Evolutionary conservation across 2,888 invertebrate genomes (phyloP).

Genomic region (Fragum sueziense): DNA sequence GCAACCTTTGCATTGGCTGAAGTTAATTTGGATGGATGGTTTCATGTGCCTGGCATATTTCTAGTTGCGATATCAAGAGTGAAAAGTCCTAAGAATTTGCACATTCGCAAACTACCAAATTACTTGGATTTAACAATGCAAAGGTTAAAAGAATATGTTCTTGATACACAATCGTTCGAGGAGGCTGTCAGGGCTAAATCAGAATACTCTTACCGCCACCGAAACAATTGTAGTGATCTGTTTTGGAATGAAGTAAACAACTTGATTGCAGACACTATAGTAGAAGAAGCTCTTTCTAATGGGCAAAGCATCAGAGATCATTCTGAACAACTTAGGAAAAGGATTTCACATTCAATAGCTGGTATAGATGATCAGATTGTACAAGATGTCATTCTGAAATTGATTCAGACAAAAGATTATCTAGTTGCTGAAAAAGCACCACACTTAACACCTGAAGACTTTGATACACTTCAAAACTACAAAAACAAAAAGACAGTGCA

Average conservation of each 20-base stretch:
- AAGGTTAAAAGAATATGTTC: conserved; percentile 3
- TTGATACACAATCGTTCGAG: background rate
- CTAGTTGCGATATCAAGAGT: background rate
- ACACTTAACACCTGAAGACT: background rate
- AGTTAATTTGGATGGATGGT: background rate
- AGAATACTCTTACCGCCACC: background rate
- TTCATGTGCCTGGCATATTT: conserved; percentile 2
- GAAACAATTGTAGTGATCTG: background rate
- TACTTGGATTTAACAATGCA: background rate
- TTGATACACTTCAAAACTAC: too few relatives aligned
- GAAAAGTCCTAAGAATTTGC: background rate
- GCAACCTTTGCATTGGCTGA: background rate
- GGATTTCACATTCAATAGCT: background rate
- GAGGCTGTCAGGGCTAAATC: background rate
- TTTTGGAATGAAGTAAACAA: background rate
- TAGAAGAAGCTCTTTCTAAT: background rate
- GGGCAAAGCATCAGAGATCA: background rate
- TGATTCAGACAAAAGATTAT: background rate
- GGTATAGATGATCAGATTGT: background rate
- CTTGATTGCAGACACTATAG: background rate
- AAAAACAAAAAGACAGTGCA: too few relatives aligned
- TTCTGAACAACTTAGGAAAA: background rate
- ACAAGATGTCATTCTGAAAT: background rate
- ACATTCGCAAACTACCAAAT: background rate
- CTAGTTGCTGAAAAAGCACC: conserved; percentile 1